Conservation (phyloP, 2,113 vertebrate species). For the Myxocyprinus asiaticus region DNA sequence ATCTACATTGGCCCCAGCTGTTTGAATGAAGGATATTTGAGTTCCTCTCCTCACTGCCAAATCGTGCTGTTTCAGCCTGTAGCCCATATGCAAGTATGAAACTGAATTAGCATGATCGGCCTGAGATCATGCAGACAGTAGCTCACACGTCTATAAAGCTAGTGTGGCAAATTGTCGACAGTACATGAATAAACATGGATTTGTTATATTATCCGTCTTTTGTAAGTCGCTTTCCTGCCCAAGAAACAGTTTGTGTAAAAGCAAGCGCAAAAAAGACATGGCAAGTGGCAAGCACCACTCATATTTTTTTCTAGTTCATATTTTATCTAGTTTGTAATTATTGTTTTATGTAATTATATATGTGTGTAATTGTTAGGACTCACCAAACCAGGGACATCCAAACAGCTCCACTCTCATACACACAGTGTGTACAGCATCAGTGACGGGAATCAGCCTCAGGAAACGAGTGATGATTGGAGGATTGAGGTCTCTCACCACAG, state of each 20-base stretch:
- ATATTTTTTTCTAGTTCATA: too few species aligned
- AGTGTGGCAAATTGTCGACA: not conserved
- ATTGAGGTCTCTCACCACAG: conserved; percentile 83
- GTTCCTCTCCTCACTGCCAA: not conserved
- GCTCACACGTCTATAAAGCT: too few species aligned
- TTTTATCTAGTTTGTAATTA: too few species aligned
- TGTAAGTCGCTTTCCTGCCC: too few species aligned
- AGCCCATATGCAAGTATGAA: not conserved
- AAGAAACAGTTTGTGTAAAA: too few species aligned
- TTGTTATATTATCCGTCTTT: too few species aligned
- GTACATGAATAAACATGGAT: too few species aligned
- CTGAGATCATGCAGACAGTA: not conserved
- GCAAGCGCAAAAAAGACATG: too few species aligned
- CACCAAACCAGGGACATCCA: conserved; percentile 87
- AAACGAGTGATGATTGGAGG: conserved; percentile 84
- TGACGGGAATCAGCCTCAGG: conserved; percentile 84
- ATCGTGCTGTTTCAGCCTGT: not conserved
- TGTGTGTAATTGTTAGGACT: conserved; percentile 42
- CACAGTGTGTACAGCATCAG: conserved; percentile 76
- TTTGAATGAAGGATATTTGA: not conserved
- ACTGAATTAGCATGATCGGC: not conserved
- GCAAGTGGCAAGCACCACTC: too few species aligned
- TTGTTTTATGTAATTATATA: too few species aligned
- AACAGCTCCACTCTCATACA: conserved; percentile 93
- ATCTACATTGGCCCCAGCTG: conserved; percentile 24